phyloP scores from a whole-genome alignment of 2,797 vertebrate species.

The Esox masquinongy region DNA sequence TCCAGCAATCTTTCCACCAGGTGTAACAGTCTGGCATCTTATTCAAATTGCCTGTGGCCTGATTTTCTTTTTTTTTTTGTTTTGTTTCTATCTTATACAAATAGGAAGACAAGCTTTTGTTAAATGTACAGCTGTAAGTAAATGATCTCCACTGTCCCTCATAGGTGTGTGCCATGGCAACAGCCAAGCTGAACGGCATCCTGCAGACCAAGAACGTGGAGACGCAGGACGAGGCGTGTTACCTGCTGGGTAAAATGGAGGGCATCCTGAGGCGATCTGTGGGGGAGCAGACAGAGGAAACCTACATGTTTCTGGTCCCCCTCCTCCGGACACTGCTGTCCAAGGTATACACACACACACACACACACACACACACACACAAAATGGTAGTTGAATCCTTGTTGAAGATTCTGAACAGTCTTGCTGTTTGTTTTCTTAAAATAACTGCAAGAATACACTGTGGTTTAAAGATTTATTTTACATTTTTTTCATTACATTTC shows the following conservation, averaged over 20 bases:
- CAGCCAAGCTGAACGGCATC: conserved; percentile 93
- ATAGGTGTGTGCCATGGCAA: conserved; percentile 93
- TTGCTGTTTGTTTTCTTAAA: neutral
- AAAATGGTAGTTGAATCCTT: neutral
- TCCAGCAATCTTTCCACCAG: too few species aligned
- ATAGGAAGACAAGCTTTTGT: neutral
- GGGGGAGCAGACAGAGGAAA: conserved; percentile 84
- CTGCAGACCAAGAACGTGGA: conserved; percentile 93
- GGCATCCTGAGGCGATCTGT: conserved; percentile 87
- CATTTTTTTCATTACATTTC: neutral
- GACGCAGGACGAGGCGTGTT: conserved; percentile 93
- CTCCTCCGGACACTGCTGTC: conserved; percentile 91
- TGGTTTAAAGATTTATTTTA: neutral
- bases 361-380: neutral
- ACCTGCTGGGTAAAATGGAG: conserved; percentile 91
- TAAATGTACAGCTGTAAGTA: neutral
- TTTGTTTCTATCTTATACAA: too few species aligned
- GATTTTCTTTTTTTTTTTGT: too few species aligned
- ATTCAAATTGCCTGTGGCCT: too few species aligned
- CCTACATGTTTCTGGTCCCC: conserved; percentile 91
- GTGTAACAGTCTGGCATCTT: too few species aligned
- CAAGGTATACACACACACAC: conserved; percentile 68
- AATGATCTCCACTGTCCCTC: neutral
- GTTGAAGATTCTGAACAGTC: neutral
- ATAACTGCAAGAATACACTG: neutral